Evolutionary conservation across 2,113 vertebrate species (phyloP).

Genomic region (Phainopepla nitens): DNA sequence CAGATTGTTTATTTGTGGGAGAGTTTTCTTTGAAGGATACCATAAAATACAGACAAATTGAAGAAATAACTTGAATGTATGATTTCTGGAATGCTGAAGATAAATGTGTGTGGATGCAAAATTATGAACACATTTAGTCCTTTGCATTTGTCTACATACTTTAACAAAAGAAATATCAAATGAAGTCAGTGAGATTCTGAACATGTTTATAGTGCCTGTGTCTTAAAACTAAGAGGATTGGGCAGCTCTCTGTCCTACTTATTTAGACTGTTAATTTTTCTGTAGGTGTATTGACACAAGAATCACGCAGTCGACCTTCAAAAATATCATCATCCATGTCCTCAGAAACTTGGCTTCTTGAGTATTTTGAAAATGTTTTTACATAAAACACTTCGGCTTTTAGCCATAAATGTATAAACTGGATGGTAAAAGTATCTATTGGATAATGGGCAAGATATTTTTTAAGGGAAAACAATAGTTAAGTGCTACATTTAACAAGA

Average conservation of each 20-base stretch:
- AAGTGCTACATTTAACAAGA: not conserved
- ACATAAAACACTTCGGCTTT: not conserved
- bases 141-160: not conserved
- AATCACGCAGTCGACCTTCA: not conserved
- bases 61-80: not conserved
- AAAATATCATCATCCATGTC: not conserved
- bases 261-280: not conserved
- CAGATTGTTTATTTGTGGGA: conserved; percentile 45
- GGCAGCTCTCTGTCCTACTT: not conserved
- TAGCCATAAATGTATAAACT: not conserved
- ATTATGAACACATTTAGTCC: not conserved
- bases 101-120: conserved; percentile 2
- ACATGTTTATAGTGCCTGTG: not conserved
- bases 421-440: not conserved
- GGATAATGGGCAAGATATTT: not conserved
- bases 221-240: not conserved
- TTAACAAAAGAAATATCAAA: not conserved
- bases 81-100: not conserved
- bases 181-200: not conserved
- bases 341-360: not conserved
- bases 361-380: not conserved
- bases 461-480: not conserved
- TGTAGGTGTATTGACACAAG: not conserved
- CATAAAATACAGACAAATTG: conserved; percentile 12
- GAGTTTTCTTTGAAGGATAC: conserved; percentile 17